A percentile compares a stretch with the other conserved stretches of the same genome.
These are phyloP conservation scores for Galbula dea DNA, from an alignment of 2,113 vertebrate genomes.

Conservation along the genomic window DNA sequence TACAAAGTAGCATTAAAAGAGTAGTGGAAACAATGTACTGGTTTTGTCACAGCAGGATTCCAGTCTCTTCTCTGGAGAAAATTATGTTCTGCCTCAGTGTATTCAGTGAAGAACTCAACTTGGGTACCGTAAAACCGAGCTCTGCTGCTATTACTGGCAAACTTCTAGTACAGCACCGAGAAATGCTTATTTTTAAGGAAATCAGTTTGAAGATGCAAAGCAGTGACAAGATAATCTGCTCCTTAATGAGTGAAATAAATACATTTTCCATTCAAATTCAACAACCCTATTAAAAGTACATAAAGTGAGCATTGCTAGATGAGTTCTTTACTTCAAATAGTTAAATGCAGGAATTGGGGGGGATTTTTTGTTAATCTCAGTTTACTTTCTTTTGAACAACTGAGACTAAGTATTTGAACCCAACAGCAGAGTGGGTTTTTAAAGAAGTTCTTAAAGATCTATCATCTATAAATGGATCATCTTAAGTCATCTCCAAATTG, in stretches of 20 bases:
- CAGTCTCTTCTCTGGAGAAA: neutral
- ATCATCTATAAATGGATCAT: conserved; percentile 2
- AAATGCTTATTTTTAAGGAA: neutral
- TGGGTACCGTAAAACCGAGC: neutral
- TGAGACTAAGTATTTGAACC: neutral
- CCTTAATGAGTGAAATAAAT: neutral
- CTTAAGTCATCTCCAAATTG: conserved; percentile 5
- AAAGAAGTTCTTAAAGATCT: neutral
- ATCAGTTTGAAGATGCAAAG: neutral
- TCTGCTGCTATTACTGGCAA: neutral
- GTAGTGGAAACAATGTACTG: neutral
- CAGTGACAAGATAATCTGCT: neutral
- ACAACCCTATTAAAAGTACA: neutral
- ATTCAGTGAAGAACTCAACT: neutral
- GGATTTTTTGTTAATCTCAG: neutral
- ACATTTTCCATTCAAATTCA: neutral
- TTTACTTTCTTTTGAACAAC: neutral
- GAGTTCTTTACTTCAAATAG: neutral
- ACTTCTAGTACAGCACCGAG: neutral
- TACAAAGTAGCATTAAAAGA: neutral
- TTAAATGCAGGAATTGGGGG: neutral
- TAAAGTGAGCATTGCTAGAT: neutral
- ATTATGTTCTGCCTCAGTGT: neutral
- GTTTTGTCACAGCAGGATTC: neutral
- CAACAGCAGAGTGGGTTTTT: neutral